Percentiles rank a stretch among this genome's conserved stretches.
Evolutionary conservation across 2,888 invertebrate genomes (phyloP).

Genomic region (Drosophila barbarae): DNA sequence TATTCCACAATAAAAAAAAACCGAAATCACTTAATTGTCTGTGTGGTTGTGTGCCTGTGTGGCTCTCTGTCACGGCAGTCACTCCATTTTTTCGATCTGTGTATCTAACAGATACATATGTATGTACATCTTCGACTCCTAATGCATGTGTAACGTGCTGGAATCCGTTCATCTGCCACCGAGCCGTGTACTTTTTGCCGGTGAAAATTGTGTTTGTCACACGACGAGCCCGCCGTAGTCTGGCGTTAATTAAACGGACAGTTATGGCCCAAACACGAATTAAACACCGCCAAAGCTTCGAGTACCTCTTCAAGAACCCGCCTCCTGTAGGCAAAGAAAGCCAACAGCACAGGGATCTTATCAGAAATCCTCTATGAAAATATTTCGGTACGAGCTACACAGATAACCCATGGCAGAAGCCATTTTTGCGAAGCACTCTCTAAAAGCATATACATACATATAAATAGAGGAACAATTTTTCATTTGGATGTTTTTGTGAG

Average conservation of each 20-base stretch:
- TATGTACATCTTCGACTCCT: constrained; percentile 46
- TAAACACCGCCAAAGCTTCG: neutral
- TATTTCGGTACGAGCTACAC: constrained; percentile 20
- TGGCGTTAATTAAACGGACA: constrained; percentile 66
- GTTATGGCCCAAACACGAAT: constrained; percentile 48
- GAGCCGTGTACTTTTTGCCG: constrained; percentile 19
- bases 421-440: constrained; percentile 19
- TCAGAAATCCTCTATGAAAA: constrained; percentile 16
- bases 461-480: constrained; percentile 21
- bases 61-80: constrained; percentile 7
- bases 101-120: constrained; percentile 37
- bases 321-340: neutral
- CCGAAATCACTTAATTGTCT: constrained; percentile 68
- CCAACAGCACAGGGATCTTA: constrained; percentile 1
- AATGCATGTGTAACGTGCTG: constrained; percentile 62
- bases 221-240: constrained; percentile 34
- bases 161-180: constrained; percentile 39
- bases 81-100: constrained; percentile 31
- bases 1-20: constrained; percentile 63
- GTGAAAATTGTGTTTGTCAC: constrained; percentile 49
- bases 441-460: neutral
- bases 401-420: constrained; percentile 21
- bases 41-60: constrained; percentile 32
- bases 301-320: neutral
- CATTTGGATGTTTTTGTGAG: constrained; percentile 35